Conservation (phyloP, 2,113 vertebrate genomes). For the Clarias batrachus region DNA sequence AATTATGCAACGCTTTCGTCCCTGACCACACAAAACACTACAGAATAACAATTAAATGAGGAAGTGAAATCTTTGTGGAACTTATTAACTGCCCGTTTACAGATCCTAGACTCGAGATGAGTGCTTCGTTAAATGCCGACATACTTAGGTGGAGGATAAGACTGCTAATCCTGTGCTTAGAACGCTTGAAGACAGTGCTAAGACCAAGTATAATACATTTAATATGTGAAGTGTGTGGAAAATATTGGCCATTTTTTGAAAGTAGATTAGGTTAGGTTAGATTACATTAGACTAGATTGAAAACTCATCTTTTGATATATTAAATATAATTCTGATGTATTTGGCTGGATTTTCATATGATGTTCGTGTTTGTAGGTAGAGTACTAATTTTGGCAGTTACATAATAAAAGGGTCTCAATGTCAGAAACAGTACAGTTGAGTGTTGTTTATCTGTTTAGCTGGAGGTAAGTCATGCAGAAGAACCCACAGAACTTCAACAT, state of each 20-base stretch:
- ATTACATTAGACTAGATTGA: too few relatives aligned
- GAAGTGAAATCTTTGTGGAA: too few relatives aligned
- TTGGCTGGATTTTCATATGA: neutral
- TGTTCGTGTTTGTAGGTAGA: neutral
- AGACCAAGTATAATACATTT: neutral
- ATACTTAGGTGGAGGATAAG: neutral
- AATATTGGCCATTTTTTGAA: too few relatives aligned
- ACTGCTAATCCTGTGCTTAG: neutral
- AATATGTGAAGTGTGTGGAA: neutral
- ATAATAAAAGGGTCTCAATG: too few relatives aligned
- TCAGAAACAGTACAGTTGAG: neutral
- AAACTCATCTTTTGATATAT: neutral
- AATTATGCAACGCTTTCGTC: too few relatives aligned
- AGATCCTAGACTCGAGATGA: neutral
- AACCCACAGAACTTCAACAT: neutral
- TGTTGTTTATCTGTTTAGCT: neutral
- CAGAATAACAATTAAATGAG: too few relatives aligned
- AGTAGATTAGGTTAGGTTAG: neutral
- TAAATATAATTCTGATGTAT: neutral
- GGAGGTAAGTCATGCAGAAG: neutral
- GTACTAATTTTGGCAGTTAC: neutral
- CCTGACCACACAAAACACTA: too few relatives aligned
- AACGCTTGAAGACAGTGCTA: neutral
- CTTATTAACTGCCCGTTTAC: too few relatives aligned
- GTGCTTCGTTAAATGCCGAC: neutral